Evolutionary conservation across 2,797 vertebrate genomes (phyloP).

Genomic region (Streptopelia turtur): DNA sequence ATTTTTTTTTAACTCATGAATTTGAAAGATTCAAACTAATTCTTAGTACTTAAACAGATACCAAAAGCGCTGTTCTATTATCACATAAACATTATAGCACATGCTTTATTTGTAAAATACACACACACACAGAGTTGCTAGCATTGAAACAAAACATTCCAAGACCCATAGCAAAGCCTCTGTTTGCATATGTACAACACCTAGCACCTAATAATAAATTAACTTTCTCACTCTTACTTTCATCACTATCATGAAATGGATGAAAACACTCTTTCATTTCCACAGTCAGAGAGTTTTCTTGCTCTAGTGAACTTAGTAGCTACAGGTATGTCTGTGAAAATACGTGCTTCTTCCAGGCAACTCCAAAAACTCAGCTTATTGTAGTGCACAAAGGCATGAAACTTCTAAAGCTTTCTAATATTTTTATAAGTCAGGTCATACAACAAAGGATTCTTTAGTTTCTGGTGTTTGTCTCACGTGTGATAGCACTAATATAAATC

Average conservation of each 20-base stretch:
- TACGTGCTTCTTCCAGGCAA: not conserved
- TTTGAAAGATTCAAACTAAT: not conserved
- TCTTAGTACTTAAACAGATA: not conserved
- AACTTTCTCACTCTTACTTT: not conserved
- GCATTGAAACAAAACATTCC: not conserved
- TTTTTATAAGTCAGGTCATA: not conserved
- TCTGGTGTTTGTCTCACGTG: not conserved
- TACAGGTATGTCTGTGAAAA: not conserved
- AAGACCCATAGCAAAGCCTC: not conserved
- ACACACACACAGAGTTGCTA: not conserved
- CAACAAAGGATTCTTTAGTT: not conserved
- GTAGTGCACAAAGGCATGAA: not conserved
- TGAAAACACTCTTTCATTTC: not conserved
- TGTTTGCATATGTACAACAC: not conserved
- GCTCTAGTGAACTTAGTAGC: not conserved
- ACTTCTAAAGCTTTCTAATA: not conserved
- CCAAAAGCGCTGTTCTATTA: not conserved
- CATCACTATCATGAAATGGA: not conserved
- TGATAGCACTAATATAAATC: not conserved
- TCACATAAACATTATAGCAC: not conserved
- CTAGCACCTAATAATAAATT: not conserved
- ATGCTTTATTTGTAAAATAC: not conserved
- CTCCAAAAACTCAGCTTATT: not conserved
- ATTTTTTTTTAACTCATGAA: not conserved
- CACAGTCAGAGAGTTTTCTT: not conserved